Percentiles rank a stretch among this genome's conserved stretches.
These are phyloP conservation scores for Propithecus coquereli DNA, from an alignment of 2,113 vertebrate species.

Conservation along the genomic window DNA sequence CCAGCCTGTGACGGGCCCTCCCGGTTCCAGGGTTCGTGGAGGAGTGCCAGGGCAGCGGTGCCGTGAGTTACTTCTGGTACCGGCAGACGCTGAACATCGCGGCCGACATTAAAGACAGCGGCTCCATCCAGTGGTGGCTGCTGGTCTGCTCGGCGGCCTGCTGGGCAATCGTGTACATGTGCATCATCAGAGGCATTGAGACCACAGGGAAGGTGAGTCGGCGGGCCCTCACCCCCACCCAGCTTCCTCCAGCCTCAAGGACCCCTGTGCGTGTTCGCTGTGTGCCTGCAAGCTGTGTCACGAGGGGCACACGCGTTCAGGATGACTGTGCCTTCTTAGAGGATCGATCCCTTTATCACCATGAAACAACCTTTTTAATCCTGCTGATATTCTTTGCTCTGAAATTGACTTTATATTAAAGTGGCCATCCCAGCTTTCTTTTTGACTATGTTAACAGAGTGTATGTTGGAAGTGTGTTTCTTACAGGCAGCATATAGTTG, in stretches of 20 bases:
- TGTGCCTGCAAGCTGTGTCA: too few species aligned
- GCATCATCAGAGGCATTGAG: conserved; percentile 91
- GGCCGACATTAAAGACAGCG: conserved; percentile 78
- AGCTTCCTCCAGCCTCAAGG: not conserved
- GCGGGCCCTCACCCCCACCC: accelerated
- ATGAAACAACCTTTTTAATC: accelerated
- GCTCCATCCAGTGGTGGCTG: conserved; percentile 88
- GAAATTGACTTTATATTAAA: too few species aligned
- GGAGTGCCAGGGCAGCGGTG: conserved; percentile 87
- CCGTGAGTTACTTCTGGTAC: conserved; percentile 96
- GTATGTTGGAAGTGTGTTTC: not conserved
- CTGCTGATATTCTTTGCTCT: not conserved
- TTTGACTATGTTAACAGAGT: not conserved
- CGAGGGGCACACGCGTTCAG: accelerated
- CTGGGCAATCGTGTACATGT: conserved; percentile 90
- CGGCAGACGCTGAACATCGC: conserved; percentile 91
- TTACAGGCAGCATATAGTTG: accelerated
- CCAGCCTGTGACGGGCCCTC: not conserved
- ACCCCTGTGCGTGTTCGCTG: accelerated
- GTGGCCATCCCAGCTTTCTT: not conserved
- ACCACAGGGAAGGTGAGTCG: conserved; percentile 89
- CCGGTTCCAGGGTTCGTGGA: conserved; percentile 79
- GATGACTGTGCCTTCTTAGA: not conserved
- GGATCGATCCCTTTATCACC: accelerated
- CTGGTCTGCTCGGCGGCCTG: conserved; percentile 85